Conservation (phyloP, 2,888 invertebrate genomes). For the Drosophila merina region DNA sequence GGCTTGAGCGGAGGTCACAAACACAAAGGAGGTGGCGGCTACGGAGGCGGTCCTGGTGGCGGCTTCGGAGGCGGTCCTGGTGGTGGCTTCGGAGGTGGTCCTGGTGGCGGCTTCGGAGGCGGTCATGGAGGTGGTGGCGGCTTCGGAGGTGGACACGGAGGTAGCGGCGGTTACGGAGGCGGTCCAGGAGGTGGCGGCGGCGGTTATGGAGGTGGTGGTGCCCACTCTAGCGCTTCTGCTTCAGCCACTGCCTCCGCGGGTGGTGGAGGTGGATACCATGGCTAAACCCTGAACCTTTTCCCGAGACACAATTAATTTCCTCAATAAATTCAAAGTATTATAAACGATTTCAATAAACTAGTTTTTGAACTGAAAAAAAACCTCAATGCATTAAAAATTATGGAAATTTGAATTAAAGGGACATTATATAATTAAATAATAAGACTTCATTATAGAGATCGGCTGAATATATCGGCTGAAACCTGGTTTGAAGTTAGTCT, state of each 20-base stretch:
- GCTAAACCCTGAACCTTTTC: slow-evolving; percentile 18
- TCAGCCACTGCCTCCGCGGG: slow-evolving; percentile 50
- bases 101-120: slow-evolving; percentile 27
- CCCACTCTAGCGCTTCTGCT: slow-evolving; percentile 49
- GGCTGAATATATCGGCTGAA: too few relatives aligned
- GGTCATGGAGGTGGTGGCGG: slow-evolving; percentile 23
- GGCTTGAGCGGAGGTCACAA: slow-evolving; percentile 10
- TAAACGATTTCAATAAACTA: slow-evolving; percentile 21
- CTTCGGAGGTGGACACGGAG: slow-evolving; percentile 16
- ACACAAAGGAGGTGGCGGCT: slow-evolving; percentile 14
- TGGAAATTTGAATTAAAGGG: background rate
- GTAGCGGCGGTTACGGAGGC: slow-evolving; percentile 39
- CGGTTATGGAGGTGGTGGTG: slow-evolving; percentile 21
- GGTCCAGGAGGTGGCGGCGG: background rate
- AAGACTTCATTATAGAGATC: too few relatives aligned
- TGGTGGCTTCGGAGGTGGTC: slow-evolving; percentile 8
- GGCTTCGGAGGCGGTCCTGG: background rate
- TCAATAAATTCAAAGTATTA: slow-evolving; percentile 25
- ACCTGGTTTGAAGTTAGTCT: too few relatives aligned
- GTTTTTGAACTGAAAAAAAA: background rate
- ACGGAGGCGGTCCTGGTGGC: slow-evolving; percentile 4
- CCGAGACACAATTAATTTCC: background rate
- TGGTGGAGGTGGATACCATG: slow-evolving; percentile 42
- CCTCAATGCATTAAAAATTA: slow-evolving; percentile 30
- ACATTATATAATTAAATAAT: too few relatives aligned